A percentile compares a stretch with the other conserved stretches of the same genome.
These are phyloP conservation scores for Syngnathus scovelli DNA, from an alignment of 2,113 vertebrate species.

Conservation along the genomic window DNA sequence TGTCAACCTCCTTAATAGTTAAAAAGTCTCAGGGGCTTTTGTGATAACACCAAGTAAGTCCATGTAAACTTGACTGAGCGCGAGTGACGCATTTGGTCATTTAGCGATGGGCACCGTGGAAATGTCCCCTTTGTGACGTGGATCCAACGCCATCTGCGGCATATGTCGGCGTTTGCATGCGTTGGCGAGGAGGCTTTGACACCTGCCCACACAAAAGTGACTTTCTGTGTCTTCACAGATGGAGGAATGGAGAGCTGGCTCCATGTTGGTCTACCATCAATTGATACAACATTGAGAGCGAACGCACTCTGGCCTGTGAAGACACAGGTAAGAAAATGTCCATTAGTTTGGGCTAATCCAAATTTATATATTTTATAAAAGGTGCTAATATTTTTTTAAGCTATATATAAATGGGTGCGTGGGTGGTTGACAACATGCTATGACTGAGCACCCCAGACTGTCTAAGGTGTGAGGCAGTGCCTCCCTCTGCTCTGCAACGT, in stretches of 20 bases:
- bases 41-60: background rate
- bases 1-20: background rate
- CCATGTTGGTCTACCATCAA: constrained; percentile 12
- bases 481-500: constrained; percentile 1
- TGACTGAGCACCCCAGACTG: background rate
- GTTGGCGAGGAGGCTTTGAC: constrained; percentile 22
- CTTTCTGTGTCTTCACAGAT: constrained; percentile 35
- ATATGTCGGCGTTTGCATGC: constrained; percentile 9
- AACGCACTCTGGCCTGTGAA: background rate
- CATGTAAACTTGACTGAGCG: background rate
- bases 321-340: background rate
- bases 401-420: background rate
- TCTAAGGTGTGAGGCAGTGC: constrained; percentile 16
- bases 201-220: constrained; percentile 29
- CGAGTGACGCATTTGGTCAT: background rate
- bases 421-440: background rate
- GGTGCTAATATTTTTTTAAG: background rate
- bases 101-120: background rate
- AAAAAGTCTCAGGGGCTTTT: background rate
- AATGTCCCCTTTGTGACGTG: constrained; percentile 6
- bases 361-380: background rate
- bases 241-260: constrained; percentile 11
- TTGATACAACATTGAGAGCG: background rate
- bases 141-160: constrained; percentile 19
- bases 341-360: too few species aligned